phyloP scores from a whole-genome alignment of 2,797 vertebrate genomes.

The Rhynchotus rufescens region DNA sequence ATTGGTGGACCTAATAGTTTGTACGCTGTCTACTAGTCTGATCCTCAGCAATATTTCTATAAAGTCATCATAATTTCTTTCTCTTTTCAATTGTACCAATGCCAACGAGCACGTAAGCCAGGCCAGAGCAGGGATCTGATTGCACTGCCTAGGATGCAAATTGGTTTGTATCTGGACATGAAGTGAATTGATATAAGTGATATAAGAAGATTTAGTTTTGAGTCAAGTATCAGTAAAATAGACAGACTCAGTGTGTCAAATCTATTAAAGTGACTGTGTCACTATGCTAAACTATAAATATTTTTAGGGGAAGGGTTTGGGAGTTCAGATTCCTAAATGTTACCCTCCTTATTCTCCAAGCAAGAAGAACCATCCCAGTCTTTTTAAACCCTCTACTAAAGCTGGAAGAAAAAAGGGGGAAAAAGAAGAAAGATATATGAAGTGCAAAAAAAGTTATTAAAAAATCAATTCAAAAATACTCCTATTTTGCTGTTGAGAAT shows the following conservation, averaged over 20 bases:
- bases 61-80: neutral
- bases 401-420: neutral
- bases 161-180: slow-evolving; percentile 25
- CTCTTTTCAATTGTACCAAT: neutral
- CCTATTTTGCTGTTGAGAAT: neutral
- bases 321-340: neutral
- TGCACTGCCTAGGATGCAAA: neutral
- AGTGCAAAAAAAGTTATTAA: neutral
- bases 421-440: neutral
- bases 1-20: neutral
- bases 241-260: neutral
- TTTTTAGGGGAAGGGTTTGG: neutral
- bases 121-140: neutral
- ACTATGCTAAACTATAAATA: neutral
- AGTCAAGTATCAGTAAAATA: slow-evolving; percentile 42
- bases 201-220: slow-evolving; percentile 28
- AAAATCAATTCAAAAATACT: neutral
- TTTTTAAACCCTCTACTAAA: neutral
- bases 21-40: neutral
- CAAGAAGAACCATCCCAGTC: neutral
- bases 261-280: neutral
- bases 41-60: neutral
- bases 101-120: neutral
- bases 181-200: slow-evolving; percentile 21
- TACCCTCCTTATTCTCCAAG: neutral